Conservation (phyloP, 2,113 vertebrate species). For the Uria lomvia region DNA sequence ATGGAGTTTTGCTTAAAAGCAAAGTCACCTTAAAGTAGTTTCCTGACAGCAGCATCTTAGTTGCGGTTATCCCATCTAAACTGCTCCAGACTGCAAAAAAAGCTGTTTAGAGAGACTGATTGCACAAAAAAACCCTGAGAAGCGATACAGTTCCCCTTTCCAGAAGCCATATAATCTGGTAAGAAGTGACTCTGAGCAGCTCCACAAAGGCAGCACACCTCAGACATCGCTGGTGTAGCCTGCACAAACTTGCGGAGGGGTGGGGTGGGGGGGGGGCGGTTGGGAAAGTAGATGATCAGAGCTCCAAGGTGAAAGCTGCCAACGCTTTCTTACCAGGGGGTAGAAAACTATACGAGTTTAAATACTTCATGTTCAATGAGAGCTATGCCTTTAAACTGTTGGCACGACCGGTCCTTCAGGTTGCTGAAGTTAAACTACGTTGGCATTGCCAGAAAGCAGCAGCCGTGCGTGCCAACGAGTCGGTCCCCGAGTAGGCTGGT, state of each 20-base stretch:
- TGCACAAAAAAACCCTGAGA: background rate
- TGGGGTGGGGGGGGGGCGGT: too few species aligned
- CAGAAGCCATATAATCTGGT: background rate
- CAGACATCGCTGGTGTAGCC: background rate
- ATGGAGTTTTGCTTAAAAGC: background rate
- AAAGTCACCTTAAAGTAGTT: background rate
- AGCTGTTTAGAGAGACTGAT: background rate
- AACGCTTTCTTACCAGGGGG: constrained; percentile 44
- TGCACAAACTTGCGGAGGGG: background rate
- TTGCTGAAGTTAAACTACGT: constrained; percentile 58
- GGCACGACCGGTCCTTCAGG: constrained; percentile 24
- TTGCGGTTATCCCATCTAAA: background rate
- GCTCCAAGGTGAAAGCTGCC: constrained; percentile 28
- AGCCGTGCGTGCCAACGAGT: background rate
- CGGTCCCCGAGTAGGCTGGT: background rate
- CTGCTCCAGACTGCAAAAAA: background rate
- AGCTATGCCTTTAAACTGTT: constrained; percentile 20
- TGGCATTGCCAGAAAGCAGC: constrained; percentile 44
- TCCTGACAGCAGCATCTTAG: background rate
- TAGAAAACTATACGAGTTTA: constrained; percentile 33
- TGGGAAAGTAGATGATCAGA: background rate
- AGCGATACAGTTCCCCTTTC: background rate
- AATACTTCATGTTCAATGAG: constrained; percentile 48
- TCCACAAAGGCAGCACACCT: background rate
- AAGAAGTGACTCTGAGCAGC: background rate